Percentiles rank a stretch among this genome's conserved stretches.
Conservation (phyloP, 2,888 invertebrate genomes). For the Microctonus hyperodae region DNA sequence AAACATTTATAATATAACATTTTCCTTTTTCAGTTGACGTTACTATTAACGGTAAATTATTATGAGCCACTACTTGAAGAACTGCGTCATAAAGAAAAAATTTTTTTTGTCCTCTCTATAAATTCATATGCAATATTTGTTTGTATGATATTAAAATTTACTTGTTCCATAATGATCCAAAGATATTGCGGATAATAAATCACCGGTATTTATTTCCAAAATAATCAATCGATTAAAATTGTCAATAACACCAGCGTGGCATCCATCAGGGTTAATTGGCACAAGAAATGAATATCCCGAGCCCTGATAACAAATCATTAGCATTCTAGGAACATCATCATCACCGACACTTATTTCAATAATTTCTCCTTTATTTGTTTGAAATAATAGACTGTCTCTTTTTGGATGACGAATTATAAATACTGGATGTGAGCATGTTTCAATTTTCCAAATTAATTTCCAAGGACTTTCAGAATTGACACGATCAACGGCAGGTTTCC, state of each 20-base stretch:
- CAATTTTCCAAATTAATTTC: constrained; percentile 44
- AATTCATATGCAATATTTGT: too few species aligned
- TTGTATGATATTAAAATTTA: too few species aligned
- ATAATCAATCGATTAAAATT: constrained; percentile 40
- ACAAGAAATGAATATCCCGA: constrained; percentile 34
- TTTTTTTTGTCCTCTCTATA: too few species aligned
- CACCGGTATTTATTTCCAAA: constrained; percentile 43
- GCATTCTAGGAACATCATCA: constrained; percentile 39
- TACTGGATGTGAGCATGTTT: constrained; percentile 39
- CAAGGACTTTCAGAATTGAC: constrained; percentile 38
- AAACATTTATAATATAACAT: constrained; percentile 42
- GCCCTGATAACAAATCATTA: constrained; percentile 37
- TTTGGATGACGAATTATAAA: constrained; percentile 36
- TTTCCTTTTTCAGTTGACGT: constrained; percentile 44
- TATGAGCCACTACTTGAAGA: constrained; percentile 40
- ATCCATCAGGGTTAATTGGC: constrained; percentile 32
- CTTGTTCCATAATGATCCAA: constrained; percentile 47
- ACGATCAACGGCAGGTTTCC: constrained; percentile 39
- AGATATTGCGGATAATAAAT: constrained; percentile 28
- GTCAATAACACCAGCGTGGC: constrained; percentile 38
- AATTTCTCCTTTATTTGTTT: constrained; percentile 43
- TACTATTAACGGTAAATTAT: constrained; percentile 39
- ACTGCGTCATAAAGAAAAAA: constrained; percentile 37
- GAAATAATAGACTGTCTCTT: constrained; percentile 45
- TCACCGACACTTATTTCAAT: constrained; percentile 40